Evolutionary conservation across 2,113 vertebrate species (phyloP).

Genomic region (Triplophysa tibetana): DNA sequence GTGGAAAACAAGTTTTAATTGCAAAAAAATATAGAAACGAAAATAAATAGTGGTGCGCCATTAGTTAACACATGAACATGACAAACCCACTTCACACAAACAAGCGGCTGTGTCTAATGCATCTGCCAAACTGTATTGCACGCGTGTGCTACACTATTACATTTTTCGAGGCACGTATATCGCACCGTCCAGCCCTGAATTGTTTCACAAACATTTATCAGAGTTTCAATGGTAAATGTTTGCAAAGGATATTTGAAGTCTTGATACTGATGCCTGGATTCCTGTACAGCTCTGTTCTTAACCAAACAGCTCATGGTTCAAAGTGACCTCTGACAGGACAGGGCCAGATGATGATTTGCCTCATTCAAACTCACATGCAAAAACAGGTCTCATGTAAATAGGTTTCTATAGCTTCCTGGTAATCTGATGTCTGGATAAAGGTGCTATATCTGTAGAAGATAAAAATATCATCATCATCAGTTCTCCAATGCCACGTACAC

Average conservation of each 20-base stretch:
- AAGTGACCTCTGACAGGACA: not conserved
- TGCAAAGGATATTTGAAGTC: not conserved
- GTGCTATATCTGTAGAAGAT: not conserved
- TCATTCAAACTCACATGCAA: constrained; percentile 53
- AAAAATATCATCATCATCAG: not conserved
- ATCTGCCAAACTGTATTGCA: too few species aligned
- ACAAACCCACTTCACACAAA: too few species aligned
- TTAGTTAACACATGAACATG: too few species aligned
- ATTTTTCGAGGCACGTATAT: too few species aligned
- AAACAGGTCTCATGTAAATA: constrained; percentile 51
- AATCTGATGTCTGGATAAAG: not conserved
- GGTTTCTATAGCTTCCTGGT: constrained; percentile 27
- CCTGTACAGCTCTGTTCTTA: not conserved
- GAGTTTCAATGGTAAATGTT: not conserved
- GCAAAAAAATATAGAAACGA: too few species aligned
- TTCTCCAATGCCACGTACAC: not conserved
- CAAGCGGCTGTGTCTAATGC: too few species aligned
- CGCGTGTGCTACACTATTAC: too few species aligned
- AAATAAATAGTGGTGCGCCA: too few species aligned
- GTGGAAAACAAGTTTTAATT: too few species aligned
- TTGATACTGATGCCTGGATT: constrained; percentile 10
- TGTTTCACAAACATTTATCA: not conserved
- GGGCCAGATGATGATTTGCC: constrained; percentile 37
- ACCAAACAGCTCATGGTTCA: constrained; percentile 8
- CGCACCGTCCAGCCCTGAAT: too few species aligned